Evolutionary conservation across 92 coral and sea anemone genomes (phyloP).

Genomic region (Porites lobata): DNA sequence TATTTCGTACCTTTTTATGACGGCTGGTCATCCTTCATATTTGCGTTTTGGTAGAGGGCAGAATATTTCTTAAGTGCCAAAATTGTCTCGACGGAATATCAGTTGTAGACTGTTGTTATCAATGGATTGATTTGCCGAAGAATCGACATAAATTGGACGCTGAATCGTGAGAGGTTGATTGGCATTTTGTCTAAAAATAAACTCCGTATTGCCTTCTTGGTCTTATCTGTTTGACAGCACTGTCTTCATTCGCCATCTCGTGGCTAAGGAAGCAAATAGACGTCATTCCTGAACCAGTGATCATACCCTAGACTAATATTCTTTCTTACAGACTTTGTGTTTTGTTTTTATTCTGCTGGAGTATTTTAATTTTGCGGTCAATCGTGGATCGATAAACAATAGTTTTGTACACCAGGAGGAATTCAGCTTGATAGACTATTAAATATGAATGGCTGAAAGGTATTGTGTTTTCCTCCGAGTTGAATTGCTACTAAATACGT

Average conservation of each 20-base stretch:
- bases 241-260: background rate
- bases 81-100: background rate
- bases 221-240: constrained; percentile 3
- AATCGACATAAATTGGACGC: background rate
- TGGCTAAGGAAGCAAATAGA: background rate
- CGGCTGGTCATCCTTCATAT: background rate
- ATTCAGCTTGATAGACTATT: constrained; percentile 4
- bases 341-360: constrained; percentile 44
- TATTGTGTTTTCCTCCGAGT: background rate
- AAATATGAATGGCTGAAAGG: constrained; percentile 27
- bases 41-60: background rate
- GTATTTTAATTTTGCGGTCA: constrained; percentile 43
- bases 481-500: background rate
- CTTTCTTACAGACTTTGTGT: constrained; percentile 26
- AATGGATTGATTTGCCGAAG: background rate
- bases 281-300: background rate
- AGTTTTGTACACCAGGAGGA: constrained; percentile 1
- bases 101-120: background rate
- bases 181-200: background rate
- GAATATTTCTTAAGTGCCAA: constrained; percentile 9
- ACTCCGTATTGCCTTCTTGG: background rate
- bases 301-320: constrained; percentile 35
- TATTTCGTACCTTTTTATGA: background rate
- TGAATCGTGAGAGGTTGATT: constrained; percentile 4
- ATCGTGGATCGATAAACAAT: constrained; percentile 26